Conservation (phyloP, 2,797 vertebrate genomes). For the Xyrichtys novacula region DNA sequence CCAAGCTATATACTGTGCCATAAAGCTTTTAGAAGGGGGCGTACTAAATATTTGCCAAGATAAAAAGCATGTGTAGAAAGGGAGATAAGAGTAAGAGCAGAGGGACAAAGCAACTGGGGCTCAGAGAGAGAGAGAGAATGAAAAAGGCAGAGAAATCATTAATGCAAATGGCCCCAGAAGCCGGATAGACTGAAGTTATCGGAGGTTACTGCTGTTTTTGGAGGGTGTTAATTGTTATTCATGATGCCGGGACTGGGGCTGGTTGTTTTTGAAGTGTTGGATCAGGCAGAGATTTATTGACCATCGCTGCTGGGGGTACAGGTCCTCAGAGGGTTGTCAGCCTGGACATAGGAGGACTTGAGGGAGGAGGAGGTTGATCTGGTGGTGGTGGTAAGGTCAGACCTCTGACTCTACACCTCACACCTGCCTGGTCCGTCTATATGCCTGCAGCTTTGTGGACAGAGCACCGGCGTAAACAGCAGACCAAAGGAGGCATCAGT, state of each 20-base stretch:
- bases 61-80: not conserved
- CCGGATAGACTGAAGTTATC: conserved; percentile 65
- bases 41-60: conserved; percentile 4
- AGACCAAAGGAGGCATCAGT: conserved; percentile 33
- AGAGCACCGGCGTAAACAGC: conserved; percentile 25
- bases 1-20: conserved; percentile 33
- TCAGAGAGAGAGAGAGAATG: conserved; percentile 34
- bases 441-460: conserved; percentile 46
- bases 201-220: conserved; percentile 75
- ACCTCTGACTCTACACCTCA: conserved; percentile 47
- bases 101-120: conserved; percentile 30
- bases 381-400: conserved; percentile 37
- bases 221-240: conserved; percentile 80
- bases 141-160: conserved; percentile 74
- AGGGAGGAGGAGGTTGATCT: conserved; percentile 3
- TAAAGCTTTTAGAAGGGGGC: conserved; percentile 28
- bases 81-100: conserved; percentile 14
- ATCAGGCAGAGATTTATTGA: conserved; percentile 75
- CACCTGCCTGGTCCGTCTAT: conserved; percentile 35
- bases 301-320: conserved; percentile 68
- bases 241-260: conserved; percentile 64
- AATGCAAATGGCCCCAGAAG: conserved; percentile 76
- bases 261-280: conserved; percentile 73
- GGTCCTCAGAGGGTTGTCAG: conserved; percentile 60
- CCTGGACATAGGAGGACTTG: conserved; percentile 41